Evolutionary conservation across 2,888 invertebrate species (phyloP), one percentile per base, ranked within the genome.

Genomic region (Ectemnius continuus): DNA sequence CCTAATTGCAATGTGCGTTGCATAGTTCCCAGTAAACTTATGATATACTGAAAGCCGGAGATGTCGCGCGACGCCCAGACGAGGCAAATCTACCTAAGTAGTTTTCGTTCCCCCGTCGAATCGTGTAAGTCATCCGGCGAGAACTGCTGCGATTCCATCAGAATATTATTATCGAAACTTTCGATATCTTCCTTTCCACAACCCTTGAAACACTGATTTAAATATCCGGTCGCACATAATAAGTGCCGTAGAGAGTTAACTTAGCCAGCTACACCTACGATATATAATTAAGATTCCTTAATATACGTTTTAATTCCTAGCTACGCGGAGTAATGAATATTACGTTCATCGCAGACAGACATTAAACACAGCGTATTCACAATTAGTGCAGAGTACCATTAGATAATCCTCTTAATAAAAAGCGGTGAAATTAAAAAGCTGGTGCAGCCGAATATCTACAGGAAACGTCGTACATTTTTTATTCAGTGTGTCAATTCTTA

Each of bases 1-100:
- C 64, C 70, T 72, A 75, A 78, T 70, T 67, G 72, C 66, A 69
- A 61, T 28, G 62, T 45, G 8, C 47, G 57, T 36, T 36, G 8
- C 11, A 36, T 36, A 67, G 23, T 23, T 23, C 23, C 23, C 3
- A 23, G 23, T 3, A 23, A 23, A 23, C 23, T 23, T 23, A 23
- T 23, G 23, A 23, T 23, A 63, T 56, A 66, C 66, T 75, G 59
- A 66, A 48, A 20, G 56, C 69, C 46, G 57, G 66, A 60, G 63
- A 66, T 60, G 68, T 60, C 68, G 56, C 8, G 20, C 59, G 47
- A 52, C 61, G 52, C 60, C 45, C n/a, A n/a, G 56, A 59, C 60
- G 57, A 67, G 71, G 36, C 14, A 14, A 28, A 8, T 36, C 60
- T 36, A 36, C 11, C 1, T 8, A 36, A 36, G 36, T 36, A 6